Conservation (phyloP, 2,113 vertebrate genomes). For the Xyliphius kryptos region DNA sequence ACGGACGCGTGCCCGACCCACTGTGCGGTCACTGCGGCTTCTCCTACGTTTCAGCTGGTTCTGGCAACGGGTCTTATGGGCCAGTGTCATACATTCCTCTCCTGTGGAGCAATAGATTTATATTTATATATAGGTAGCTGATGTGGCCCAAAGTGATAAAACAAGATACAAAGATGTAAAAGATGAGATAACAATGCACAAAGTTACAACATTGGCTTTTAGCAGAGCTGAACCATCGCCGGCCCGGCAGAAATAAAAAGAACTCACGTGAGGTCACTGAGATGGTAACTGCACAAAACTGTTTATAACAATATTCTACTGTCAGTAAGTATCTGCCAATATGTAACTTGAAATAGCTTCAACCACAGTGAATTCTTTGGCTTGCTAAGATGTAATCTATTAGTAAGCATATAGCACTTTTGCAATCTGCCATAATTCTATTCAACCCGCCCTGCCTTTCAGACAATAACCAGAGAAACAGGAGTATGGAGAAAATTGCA, state of each 20-base stretch:
- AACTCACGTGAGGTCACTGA: slow-evolving; percentile 1
- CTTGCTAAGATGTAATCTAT: neutral
- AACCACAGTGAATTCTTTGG: neutral
- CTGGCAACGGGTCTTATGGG: slow-evolving; percentile 67
- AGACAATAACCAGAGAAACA: slow-evolving; percentile 10
- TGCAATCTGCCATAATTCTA: slow-evolving; percentile 2
- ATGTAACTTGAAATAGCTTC: neutral
- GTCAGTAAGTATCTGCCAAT: neutral
- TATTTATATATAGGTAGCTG: neutral
- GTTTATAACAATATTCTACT: neutral
- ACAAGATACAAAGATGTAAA: slow-evolving; percentile 1
- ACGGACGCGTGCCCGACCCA: slow-evolving; percentile 32
- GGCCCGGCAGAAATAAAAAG: neutral
- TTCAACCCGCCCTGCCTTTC: slow-evolving; percentile 16
- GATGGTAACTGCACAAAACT: neutral
- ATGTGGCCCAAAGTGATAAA: neutral
- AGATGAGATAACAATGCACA: too few relatives aligned
- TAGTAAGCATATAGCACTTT: slow-evolving; percentile 2
- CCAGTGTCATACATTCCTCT: slow-evolving; percentile 68
- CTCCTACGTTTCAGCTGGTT: slow-evolving; percentile 68
- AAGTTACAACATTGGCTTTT: too few relatives aligned
- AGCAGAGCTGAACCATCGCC: too few relatives aligned
- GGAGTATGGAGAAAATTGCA: slow-evolving; percentile 22
- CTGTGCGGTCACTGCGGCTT: slow-evolving; percentile 51
- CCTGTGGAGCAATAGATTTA: slow-evolving; percentile 41